Percentiles rank a stretch among this genome's conserved stretches.
These are phyloP conservation scores for Strix aluco DNA, from an alignment of 2,113 vertebrate species.

Conservation along the genomic window DNA sequence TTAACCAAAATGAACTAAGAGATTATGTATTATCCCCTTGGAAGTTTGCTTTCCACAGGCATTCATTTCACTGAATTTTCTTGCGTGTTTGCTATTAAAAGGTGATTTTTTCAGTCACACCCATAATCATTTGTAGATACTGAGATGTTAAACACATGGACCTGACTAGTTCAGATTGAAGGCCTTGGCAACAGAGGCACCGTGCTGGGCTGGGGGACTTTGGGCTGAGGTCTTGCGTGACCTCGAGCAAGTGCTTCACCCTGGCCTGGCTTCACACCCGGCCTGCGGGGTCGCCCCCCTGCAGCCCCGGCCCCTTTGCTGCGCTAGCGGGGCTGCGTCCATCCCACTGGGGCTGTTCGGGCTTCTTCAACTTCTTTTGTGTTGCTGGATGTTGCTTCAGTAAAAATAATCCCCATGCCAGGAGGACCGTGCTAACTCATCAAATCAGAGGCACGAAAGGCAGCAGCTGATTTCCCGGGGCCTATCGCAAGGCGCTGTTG, in stretches of 20 bases:
- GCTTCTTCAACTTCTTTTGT: slow-evolving; percentile 32
- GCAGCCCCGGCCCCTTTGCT: accelerated
- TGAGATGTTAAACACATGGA: neutral
- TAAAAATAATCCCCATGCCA: slow-evolving; percentile 39
- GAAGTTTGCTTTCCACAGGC: neutral
- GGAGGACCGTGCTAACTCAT: slow-evolving; percentile 2
- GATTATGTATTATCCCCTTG: neutral
- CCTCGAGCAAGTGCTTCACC: neutral
- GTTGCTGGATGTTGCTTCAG: slow-evolving; percentile 30
- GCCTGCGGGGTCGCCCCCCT: neutral
- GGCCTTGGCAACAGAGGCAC: neutral
- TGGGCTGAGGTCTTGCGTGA: neutral
- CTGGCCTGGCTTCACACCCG: neutral
- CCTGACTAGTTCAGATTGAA: neutral
- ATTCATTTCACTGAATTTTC: neutral
- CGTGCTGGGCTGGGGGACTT: neutral
- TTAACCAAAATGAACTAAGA: neutral
- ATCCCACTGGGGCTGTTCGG: accelerated
- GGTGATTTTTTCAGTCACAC: neutral
- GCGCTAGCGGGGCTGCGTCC: neutral
- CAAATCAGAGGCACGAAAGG: slow-evolving; percentile 44
- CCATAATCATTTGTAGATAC: neutral
- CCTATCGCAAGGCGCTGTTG: slow-evolving; percentile 22
- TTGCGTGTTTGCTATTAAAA: neutral
- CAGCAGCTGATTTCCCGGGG: slow-evolving; percentile 36